phyloP scores from a whole-genome alignment of 2,888 invertebrate species.

The Chydorus sphaericus region DNA sequence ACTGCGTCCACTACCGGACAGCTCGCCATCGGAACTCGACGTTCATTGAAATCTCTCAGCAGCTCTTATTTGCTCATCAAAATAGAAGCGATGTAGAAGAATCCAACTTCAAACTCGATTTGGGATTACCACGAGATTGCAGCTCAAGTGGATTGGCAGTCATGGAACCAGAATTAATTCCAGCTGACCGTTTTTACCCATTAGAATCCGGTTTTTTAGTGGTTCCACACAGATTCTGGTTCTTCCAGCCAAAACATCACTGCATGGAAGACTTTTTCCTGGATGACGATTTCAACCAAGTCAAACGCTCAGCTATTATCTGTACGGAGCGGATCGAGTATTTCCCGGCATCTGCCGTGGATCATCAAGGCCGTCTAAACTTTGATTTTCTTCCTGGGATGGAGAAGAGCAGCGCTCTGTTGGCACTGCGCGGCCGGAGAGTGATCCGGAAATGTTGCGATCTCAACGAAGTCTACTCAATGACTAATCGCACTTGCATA shows the following conservation, averaged over 20 bases:
- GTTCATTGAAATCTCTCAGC: not conserved
- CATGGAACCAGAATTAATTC: constrained; percentile 4
- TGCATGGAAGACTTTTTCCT: constrained; percentile 13
- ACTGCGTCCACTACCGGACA: no score
- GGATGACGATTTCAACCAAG: constrained; percentile 1
- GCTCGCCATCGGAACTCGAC: no score
- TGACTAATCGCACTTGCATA: not conserved
- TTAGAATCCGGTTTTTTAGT: constrained; percentile 1
- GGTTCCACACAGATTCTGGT: constrained; percentile 11
- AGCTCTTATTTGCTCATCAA: not conserved
- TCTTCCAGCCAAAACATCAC: not conserved
- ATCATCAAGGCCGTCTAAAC: not conserved
- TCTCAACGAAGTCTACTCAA: not conserved
- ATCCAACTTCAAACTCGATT: not conserved
- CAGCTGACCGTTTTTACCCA: constrained; percentile 9
- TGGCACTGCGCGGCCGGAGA: not conserved
- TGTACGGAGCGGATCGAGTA: no score
- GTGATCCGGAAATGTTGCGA: constrained; percentile 14
- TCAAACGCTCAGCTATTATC: not conserved
- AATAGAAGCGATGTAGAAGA: no score
- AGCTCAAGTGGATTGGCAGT: not conserved
- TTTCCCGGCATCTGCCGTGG: not conserved
- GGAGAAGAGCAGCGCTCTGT: not conserved
- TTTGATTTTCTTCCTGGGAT: not conserved
- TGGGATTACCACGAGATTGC: not conserved